phyloP scores from a whole-genome alignment of 1,140 invertebrate species.

The Aphaenogaster ashmeadi region DNA sequence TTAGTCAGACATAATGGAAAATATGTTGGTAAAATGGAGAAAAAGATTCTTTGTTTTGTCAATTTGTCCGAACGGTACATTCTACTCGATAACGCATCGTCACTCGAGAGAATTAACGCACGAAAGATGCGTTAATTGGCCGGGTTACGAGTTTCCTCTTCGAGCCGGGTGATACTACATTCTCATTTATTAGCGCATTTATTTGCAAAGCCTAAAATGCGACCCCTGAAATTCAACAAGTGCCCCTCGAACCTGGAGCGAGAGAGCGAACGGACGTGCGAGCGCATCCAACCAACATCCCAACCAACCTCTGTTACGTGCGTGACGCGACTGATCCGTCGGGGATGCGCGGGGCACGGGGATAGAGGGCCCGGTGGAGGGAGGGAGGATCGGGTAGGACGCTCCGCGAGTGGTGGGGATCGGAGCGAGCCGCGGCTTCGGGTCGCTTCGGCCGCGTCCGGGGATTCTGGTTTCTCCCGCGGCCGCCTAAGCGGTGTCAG shows the following conservation, averaged over 20 bases:
- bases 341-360: slow-evolving; percentile 42
- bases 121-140: slow-evolving; percentile 32
- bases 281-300: slow-evolving; percentile 63
- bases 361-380: background rate
- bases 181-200: slow-evolving; percentile 58
- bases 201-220: slow-evolving; percentile 69
- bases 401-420: background rate
- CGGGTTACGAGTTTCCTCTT: background rate
- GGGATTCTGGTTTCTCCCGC: slow-evolving; percentile 88
- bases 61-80: background rate
- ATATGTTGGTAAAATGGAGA: background rate
- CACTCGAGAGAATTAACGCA: slow-evolving; percentile 13
- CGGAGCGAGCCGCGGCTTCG: slow-evolving; percentile 79
- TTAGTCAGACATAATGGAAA: background rate
- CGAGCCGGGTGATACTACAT: slow-evolving; percentile 2
- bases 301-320: slow-evolving; percentile 72
- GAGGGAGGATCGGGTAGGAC: slow-evolving; percentile 35
- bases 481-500: slow-evolving; percentile 89
- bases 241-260: slow-evolving; percentile 71
- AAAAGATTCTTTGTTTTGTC: background rate
- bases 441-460: slow-evolving; percentile 69
- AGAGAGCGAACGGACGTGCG: slow-evolving; percentile 51
- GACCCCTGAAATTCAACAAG: slow-evolving; percentile 84
- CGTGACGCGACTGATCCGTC: slow-evolving; percentile 75
- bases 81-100: slow-evolving; percentile 19